phyloP scores from a whole-genome alignment of 2,888 invertebrate genomes.

The Folsomia manolachei region DNA sequence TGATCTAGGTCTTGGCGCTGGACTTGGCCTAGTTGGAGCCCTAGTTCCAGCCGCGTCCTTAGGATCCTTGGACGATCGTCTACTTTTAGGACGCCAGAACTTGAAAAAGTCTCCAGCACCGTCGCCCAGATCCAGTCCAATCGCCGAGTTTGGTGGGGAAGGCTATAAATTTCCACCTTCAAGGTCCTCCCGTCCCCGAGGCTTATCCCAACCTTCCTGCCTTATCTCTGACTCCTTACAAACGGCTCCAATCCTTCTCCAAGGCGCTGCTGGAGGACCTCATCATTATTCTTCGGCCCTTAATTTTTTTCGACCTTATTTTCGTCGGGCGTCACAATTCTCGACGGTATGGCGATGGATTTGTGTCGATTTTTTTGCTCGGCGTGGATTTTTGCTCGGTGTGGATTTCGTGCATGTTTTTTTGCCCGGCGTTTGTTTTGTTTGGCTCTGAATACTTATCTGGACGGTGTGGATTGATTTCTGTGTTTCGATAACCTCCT shows the following conservation, averaged over 20 bases:
- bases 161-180: neutral
- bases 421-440: neutral
- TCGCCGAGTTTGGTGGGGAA: neutral
- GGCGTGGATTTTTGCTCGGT: too few relatives aligned
- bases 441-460: too few relatives aligned
- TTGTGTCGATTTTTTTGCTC: too few relatives aligned
- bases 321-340: constrained; percentile 43
- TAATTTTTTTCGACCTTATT: constrained; percentile 43
- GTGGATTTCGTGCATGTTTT: neutral
- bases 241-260: constrained; percentile 29
- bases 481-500: too few relatives aligned
- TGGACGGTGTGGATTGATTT: too few relatives aligned
- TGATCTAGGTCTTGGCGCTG: neutral
- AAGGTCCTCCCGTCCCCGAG: constrained; percentile 23
- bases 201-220: constrained; percentile 38
- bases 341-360: constrained; percentile 33
- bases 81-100: constrained; percentile 21
- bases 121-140: neutral
- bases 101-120: constrained; percentile 14
- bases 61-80: constrained; percentile 4
- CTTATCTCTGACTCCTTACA: constrained; percentile 39
- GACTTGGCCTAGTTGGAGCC: neutral
- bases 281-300: constrained; percentile 23
- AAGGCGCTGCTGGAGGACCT: too few relatives aligned
- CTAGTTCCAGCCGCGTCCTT: constrained; percentile 15